A percentile compares a stretch with the other conserved stretches of the same genome.
Evolutionary conservation across 2,113 vertebrate species (phyloP).

Genomic region (Chauna torquata): DNA sequence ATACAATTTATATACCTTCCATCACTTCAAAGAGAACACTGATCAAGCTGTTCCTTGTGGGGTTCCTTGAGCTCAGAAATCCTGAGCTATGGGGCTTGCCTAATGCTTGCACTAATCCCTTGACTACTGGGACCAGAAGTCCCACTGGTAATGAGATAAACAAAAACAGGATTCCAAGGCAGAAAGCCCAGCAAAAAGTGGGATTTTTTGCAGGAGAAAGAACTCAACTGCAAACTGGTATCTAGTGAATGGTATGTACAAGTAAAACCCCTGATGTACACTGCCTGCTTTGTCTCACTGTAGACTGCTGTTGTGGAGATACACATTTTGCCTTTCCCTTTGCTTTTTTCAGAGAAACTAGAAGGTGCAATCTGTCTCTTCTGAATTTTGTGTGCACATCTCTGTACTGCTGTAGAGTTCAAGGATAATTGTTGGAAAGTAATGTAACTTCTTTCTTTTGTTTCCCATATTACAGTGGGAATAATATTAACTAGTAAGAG

Average conservation of each 20-base stretch:
- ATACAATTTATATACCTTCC: background rate
- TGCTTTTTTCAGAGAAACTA: background rate
- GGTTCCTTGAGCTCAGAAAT: conserved; percentile 10
- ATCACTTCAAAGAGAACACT: background rate
- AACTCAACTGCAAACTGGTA: background rate
- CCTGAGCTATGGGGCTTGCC: background rate
- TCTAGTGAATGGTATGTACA: background rate
- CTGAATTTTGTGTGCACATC: background rate
- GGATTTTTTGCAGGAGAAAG: background rate
- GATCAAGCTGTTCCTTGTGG: background rate
- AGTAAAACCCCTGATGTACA: background rate
- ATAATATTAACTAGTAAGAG: background rate
- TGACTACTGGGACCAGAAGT: background rate
- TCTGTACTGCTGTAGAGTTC: background rate
- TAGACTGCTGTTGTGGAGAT: background rate
- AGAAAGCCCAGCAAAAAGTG: background rate
- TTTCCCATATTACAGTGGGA: background rate
- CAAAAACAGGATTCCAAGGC: background rate
- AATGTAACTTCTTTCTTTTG: background rate
- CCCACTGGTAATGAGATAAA: background rate
- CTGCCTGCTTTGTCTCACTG: background rate
- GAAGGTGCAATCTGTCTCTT: background rate
- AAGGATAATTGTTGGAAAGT: background rate
- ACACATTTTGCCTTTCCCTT: background rate
- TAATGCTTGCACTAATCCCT: background rate